Evolutionary conservation across 2,797 vertebrate species (phyloP).

Genomic region (Erpetoichthys calabaricus): DNA sequence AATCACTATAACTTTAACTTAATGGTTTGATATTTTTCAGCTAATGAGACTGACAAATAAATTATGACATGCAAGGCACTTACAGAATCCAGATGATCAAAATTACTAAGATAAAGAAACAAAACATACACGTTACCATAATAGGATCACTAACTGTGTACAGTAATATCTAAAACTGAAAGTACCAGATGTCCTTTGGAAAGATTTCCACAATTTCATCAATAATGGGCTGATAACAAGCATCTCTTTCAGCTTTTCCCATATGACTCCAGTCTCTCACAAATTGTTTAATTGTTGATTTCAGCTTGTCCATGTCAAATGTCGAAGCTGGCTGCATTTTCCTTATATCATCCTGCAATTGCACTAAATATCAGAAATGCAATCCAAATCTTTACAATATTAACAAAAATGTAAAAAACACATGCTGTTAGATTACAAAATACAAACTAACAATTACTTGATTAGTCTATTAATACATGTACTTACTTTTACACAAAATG

Average conservation of each 20-base stretch:
- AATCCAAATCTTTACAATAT: background rate
- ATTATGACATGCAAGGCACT: too few relatives aligned
- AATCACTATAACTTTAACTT: too few relatives aligned
- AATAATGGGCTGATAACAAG: constrained; percentile 88
- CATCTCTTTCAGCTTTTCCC: constrained; percentile 77
- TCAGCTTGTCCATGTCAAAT: constrained; percentile 98
- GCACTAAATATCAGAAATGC: background rate
- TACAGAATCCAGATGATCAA: too few relatives aligned
- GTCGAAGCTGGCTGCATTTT: constrained; percentile 74
- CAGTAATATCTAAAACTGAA: background rate
- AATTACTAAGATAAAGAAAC: too few relatives aligned
- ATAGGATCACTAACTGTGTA: too few relatives aligned
- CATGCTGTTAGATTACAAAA: background rate
- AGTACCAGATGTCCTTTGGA: constrained; percentile 80
- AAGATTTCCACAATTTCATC: constrained; percentile 82
- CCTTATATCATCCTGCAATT: constrained; percentile 37
- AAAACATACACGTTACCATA: too few relatives aligned
- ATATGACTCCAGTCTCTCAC: constrained; percentile 93
- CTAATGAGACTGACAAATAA: too few relatives aligned
- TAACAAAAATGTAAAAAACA: background rate
- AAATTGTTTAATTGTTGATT: constrained; percentile 98
- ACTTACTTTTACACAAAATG: too few relatives aligned
- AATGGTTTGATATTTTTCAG: too few relatives aligned
- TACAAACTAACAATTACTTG: background rate
- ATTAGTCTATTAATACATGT: too few relatives aligned